These are phyloP conservation scores for Genyomyrus donnyi DNA, from an alignment of 2,113 vertebrate genomes.

Conservation along the genomic window DNA sequence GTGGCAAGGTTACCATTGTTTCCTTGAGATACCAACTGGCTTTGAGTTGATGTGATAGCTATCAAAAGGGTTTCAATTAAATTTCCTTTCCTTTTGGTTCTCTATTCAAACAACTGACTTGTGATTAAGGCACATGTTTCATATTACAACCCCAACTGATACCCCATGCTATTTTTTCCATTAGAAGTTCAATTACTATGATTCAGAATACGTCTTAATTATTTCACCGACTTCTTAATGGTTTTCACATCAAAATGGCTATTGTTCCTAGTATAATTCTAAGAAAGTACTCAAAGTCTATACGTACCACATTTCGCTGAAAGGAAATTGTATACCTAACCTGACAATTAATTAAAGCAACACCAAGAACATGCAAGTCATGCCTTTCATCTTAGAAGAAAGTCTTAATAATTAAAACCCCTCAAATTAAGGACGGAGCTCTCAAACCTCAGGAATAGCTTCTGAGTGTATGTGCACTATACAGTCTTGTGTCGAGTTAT, in stretches of 20 bases:
- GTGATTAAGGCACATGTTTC: background rate
- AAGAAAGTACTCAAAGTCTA: background rate
- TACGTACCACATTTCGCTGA: background rate
- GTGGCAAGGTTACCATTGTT: background rate
- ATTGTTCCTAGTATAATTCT: conserved; percentile 2
- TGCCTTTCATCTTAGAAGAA: conserved; percentile 3
- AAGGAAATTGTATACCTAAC: background rate
- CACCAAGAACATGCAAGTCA: background rate
- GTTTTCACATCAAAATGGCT: background rate
- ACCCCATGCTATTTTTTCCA: background rate
- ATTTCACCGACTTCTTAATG: conserved; percentile 9
- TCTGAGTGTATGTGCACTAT: background rate
- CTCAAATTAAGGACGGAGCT: conserved; percentile 5
- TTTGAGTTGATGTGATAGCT: background rate
- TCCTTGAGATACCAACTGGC: background rate
- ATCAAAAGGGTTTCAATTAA: background rate
- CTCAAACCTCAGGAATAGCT: background rate
- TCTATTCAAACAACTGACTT: background rate
- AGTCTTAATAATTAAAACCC: conserved; percentile 8
- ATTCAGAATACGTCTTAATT: conserved; percentile 3
- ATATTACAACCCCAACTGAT: background rate
- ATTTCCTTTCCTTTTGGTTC: background rate
- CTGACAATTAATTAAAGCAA: conserved; percentile 6
- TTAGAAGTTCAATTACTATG: conserved; percentile 4
- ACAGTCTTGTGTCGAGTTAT: background rate